A percentile compares a stretch with the other conserved stretches of the same genome.
phyloP scores from a whole-genome alignment of 2,888 invertebrate species.

The Syritta pipiens region DNA sequence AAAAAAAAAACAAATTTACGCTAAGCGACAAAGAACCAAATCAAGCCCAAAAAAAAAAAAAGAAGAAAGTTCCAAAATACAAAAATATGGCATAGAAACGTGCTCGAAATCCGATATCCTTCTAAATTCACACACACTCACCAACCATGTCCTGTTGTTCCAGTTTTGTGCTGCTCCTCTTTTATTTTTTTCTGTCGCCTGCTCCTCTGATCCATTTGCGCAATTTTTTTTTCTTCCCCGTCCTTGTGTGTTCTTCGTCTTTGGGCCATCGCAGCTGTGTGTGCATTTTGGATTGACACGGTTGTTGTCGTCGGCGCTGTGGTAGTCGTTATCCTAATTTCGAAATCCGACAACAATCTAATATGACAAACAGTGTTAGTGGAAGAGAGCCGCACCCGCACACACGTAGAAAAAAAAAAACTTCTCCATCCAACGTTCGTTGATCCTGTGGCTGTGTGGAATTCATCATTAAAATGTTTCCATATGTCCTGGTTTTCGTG shows the following conservation, averaged over 20 bases:
- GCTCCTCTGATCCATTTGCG: constrained; percentile 3
- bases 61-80: constrained; percentile 14
- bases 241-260: constrained; percentile 5
- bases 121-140: constrained; percentile 53
- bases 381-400: not conserved
- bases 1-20: constrained; percentile 9
- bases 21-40: constrained; percentile 41
- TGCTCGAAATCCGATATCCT: constrained; percentile 67
- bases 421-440: not conserved
- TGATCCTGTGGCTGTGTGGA: not conserved
- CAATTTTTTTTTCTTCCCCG: constrained; percentile 12
- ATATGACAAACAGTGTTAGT: constrained; percentile 53
- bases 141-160: constrained; percentile 56
- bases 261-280: too few species aligned
- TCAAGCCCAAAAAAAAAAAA: constrained; percentile 4
- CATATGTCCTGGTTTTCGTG: constrained; percentile 55
- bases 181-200: not conserved
- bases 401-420: not conserved
- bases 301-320: constrained; percentile 25
- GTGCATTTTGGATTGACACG: constrained; percentile 31
- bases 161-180: constrained; percentile 34
- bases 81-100: constrained; percentile 64
- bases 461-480: constrained; percentile 64
- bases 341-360: constrained; percentile 47
- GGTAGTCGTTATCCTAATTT: constrained; percentile 65